Conservation (phyloP, 2,797 vertebrate genomes). For the Anguilla megastoma region DNA sequence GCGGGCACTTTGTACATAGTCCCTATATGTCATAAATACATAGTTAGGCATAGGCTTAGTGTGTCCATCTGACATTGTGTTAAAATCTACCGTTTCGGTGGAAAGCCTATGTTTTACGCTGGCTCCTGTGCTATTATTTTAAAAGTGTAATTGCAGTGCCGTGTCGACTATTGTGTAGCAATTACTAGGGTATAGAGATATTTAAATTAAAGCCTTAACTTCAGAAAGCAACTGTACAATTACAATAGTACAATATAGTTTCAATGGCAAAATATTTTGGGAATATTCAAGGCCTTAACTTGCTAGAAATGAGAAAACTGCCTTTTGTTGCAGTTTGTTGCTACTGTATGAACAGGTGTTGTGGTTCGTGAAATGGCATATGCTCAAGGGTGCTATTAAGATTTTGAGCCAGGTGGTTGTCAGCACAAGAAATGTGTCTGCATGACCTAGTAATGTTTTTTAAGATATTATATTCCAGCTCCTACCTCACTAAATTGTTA, state of each 20-base stretch:
- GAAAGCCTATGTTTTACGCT: not conserved
- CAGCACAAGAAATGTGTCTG: constrained; percentile 59
- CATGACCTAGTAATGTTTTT: constrained; percentile 53
- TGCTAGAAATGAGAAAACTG: constrained; percentile 45
- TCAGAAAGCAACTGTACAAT: not conserved
- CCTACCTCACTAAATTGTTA: constrained; percentile 66
- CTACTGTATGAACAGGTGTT: constrained; percentile 37
- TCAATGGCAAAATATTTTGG: not conserved
- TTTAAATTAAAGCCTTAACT: not conserved
- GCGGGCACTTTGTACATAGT: not conserved
- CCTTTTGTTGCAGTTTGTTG: constrained; percentile 38
- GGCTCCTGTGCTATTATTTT: not conserved
- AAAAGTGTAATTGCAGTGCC: not conserved
- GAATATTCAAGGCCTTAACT: constrained; percentile 32
- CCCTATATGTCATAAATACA: not conserved
- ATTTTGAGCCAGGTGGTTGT: constrained; percentile 62
- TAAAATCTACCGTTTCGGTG: not conserved
- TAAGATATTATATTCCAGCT: constrained; percentile 58
- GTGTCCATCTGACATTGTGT: not conserved
- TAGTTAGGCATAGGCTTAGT: not conserved
- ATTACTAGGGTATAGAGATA: not conserved
- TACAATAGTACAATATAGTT: not conserved
- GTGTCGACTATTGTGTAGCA: not conserved
- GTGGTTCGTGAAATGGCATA: constrained; percentile 57
- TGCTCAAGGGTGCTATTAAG: constrained; percentile 65